A percentile compares a stretch with the other conserved stretches of the same genome.
phyloP scores from a whole-genome alignment of 2,888 invertebrate genomes.

The Eupithecia dodoneata region DNA sequence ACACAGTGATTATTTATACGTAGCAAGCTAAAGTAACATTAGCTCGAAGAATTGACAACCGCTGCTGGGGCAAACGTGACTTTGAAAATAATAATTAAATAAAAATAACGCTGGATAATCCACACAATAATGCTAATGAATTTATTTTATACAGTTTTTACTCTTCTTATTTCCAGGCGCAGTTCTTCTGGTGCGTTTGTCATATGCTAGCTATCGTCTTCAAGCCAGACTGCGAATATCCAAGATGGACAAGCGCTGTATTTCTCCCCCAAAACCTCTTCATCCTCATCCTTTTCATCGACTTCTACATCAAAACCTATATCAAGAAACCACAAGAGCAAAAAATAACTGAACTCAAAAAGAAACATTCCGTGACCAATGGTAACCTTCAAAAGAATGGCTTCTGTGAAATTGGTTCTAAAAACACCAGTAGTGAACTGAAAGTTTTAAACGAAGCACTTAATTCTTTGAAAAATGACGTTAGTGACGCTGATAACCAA shows the following conservation, averaged over 20 bases:
- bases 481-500: background rate
- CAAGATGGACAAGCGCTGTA: slow-evolving; percentile 80
- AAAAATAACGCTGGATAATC: too few relatives aligned
- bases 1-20: too few relatives aligned
- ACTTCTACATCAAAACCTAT: slow-evolving; percentile 88
- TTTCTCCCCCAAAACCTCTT: slow-evolving; percentile 87
- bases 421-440: background rate
- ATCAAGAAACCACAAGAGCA: slow-evolving; percentile 61
- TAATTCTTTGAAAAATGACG: background rate
- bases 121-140: background rate
- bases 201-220: slow-evolving; percentile 80
- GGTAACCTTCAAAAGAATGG: slow-evolving; percentile 2
- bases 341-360: slow-evolving; percentile 14
- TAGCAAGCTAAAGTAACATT: too few relatives aligned
- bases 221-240: slow-evolving; percentile 83
- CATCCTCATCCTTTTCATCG: slow-evolving; percentile 86
- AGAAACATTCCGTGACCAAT: background rate
- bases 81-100: too few relatives aligned
- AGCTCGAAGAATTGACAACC: too few relatives aligned
- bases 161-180: slow-evolving; percentile 70
- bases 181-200: slow-evolving; percentile 85
- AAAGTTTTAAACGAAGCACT: slow-evolving; percentile 1
- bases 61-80: too few relatives aligned
- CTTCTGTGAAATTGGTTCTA: background rate
- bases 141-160: background rate